Evolutionary conservation across 2,888 invertebrate genomes (phyloP).

Genomic region (Epiblema foenella): DNA sequence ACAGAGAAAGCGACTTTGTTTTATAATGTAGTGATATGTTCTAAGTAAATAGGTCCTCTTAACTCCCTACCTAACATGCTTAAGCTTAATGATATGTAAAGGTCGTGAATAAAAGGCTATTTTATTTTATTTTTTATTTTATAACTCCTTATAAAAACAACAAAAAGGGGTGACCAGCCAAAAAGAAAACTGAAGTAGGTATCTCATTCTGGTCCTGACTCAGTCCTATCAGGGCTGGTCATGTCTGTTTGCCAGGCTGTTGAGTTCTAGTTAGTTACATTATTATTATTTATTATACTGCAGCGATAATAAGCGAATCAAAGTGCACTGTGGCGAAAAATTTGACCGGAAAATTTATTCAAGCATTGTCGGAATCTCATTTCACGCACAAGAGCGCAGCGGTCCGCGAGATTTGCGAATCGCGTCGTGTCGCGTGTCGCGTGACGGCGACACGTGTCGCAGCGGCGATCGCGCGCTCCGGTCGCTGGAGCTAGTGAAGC

Average conservation of each 20-base stretch:
- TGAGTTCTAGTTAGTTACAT: background rate
- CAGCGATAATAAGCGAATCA: constrained; percentile 11
- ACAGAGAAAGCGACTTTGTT: too few species aligned
- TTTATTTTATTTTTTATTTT: too few species aligned
- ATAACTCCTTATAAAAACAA: too few species aligned
- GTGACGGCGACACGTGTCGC: constrained; percentile 45
- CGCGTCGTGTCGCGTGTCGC: constrained; percentile 47
- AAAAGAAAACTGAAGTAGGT: too few species aligned
- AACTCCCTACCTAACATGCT: too few species aligned
- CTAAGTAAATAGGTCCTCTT: too few species aligned
- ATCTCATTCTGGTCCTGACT: background rate
- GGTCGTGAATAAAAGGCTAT: too few species aligned
- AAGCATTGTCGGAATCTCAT: constrained; percentile 55
- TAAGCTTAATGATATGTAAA: too few species aligned
- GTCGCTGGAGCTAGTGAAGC: constrained; percentile 1
- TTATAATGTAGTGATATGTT: too few species aligned
- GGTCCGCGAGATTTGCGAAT: constrained; percentile 53
- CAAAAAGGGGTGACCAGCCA: too few species aligned
- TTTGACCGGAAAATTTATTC: constrained; percentile 35
- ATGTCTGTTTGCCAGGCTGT: background rate
- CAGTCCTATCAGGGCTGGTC: background rate
- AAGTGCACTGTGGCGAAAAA: constrained; percentile 33
- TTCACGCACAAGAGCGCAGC: constrained; percentile 64
- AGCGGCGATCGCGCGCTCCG: constrained; percentile 23
- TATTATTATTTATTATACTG: constrained; percentile 10